These are phyloP conservation scores for Apostichopus leukothele DNA, from an alignment of 53 echinoderm and acorn worm genomes.

Conservation along the genomic window DNA sequence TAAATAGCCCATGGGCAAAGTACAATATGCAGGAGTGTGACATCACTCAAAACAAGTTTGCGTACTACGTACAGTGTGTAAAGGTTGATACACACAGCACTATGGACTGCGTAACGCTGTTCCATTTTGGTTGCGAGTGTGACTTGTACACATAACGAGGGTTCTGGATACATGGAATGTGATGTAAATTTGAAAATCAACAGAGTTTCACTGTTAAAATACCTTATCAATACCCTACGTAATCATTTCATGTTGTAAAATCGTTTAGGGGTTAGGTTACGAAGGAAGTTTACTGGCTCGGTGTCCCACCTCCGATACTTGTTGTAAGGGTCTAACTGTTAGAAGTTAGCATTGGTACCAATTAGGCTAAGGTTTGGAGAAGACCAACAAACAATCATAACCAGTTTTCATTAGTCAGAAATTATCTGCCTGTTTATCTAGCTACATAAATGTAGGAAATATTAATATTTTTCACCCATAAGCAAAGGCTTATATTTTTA, in stretches of 20 bases:
- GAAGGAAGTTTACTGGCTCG: background rate
- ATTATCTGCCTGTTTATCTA: background rate
- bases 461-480: background rate
- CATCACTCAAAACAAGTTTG: constrained; percentile 32
- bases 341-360: constrained; percentile 10
- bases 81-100: too few relatives aligned
- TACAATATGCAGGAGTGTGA: constrained; percentile 9
- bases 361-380: constrained; percentile 12
- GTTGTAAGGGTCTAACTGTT: constrained; percentile 18
- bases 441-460: background rate
- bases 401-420: background rate
- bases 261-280: background rate
- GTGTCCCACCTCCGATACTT: constrained; percentile 11
- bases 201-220: too few relatives aligned
- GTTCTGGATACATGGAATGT: background rate
- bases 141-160: background rate
- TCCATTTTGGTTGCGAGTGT: background rate
- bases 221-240: too few relatives aligned
- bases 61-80: constrained; percentile 14
- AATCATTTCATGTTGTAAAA: too few relatives aligned
- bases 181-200: background rate
- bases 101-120: background rate
- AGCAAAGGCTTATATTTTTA: background rate
- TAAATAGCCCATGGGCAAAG: background rate
- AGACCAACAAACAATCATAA: background rate